These are phyloP conservation scores for Eucera pruinosa DNA, from an alignment of 2,888 invertebrate genomes.

Conservation along the genomic window DNA sequence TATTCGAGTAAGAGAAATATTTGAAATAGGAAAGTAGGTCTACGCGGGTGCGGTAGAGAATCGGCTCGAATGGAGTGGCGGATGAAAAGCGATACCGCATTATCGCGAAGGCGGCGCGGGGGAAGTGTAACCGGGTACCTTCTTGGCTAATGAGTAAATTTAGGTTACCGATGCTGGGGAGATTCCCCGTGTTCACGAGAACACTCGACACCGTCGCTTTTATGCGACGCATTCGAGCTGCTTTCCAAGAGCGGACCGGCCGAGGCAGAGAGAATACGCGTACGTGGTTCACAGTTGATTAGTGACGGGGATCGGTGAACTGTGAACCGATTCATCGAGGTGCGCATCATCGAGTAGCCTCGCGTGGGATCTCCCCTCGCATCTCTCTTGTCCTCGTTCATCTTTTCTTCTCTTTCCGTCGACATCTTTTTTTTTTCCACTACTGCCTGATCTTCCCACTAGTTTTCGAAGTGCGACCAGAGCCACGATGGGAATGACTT, in stretches of 20 bases:
- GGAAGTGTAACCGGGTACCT: constrained; percentile 44
- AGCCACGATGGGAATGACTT: not conserved
- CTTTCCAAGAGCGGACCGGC: constrained; percentile 23
- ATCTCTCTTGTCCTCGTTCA: constrained; percentile 2
- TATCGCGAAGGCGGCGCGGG: constrained; percentile 43
- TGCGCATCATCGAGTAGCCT: constrained; percentile 65
- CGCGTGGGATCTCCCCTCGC: constrained; percentile 48
- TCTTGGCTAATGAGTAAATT: constrained; percentile 64
- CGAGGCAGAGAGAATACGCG: constrained; percentile 13
- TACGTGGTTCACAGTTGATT: constrained; percentile 76
- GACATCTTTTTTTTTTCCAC: not conserved
- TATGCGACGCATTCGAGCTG: constrained; percentile 48
- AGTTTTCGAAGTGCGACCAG: not conserved
- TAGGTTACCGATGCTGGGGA: constrained; percentile 53
- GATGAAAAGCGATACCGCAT: constrained; percentile 60
- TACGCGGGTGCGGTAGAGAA: constrained; percentile 30
- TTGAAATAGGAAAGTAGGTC: constrained; percentile 54
- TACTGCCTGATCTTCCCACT: not conserved
- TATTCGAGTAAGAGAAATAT: constrained; percentile 21
- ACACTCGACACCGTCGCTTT: constrained; percentile 50
- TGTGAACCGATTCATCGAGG: constrained; percentile 78
- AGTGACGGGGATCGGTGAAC: constrained; percentile 76
- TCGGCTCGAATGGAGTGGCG: constrained; percentile 47
- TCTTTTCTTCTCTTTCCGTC: constrained; percentile 15
- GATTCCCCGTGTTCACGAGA: constrained; percentile 31